Conservation (phyloP, 2,888 invertebrate species). For the Notocelia uddmanniana region DNA sequence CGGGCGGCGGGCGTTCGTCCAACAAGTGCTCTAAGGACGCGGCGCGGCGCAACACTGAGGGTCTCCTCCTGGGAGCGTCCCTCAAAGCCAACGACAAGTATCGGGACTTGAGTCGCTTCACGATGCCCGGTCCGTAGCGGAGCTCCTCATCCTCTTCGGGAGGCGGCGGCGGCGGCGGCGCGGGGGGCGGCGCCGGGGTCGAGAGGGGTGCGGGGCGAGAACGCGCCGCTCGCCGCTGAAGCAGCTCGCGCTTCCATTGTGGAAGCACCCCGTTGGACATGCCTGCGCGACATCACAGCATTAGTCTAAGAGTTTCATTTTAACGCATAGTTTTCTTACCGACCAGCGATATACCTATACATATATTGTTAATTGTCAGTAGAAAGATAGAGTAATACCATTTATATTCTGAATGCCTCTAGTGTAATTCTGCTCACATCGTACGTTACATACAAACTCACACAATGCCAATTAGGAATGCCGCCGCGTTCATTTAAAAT, state of each 20-base stretch:
- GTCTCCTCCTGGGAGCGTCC: slow-evolving; percentile 89
- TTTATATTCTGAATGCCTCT: too few relatives aligned
- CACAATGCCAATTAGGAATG: too few relatives aligned
- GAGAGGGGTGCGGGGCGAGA: slow-evolving; percentile 60
- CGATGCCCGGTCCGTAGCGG: slow-evolving; percentile 96
- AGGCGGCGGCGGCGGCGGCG: slow-evolving; percentile 62
- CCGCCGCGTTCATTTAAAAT: too few relatives aligned
- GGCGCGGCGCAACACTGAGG: slow-evolving; percentile 91
- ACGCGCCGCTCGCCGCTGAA: slow-evolving; percentile 88
- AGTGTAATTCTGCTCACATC: too few relatives aligned
- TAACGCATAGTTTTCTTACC: too few relatives aligned
- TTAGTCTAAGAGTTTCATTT: not conserved
- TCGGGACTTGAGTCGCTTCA: slow-evolving; percentile 93
- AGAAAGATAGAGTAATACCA: too few relatives aligned
- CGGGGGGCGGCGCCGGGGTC: slow-evolving; percentile 62
- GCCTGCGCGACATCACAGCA: slow-evolving; percentile 57
- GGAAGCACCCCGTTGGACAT: slow-evolving; percentile 86
- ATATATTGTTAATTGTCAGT: too few relatives aligned
- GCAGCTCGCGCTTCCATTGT: slow-evolving; percentile 94
- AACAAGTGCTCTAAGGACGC: slow-evolving; percentile 94
- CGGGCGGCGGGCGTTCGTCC: slow-evolving; percentile 86
- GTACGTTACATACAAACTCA: too few relatives aligned
- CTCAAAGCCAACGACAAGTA: slow-evolving; percentile 94
- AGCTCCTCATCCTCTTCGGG: slow-evolving; percentile 89
- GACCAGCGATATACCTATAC: too few relatives aligned